Base-by-base conservation (phyloP, 2,888 invertebrate genomes). In the Rhorus exstirpatorius region DNA sequence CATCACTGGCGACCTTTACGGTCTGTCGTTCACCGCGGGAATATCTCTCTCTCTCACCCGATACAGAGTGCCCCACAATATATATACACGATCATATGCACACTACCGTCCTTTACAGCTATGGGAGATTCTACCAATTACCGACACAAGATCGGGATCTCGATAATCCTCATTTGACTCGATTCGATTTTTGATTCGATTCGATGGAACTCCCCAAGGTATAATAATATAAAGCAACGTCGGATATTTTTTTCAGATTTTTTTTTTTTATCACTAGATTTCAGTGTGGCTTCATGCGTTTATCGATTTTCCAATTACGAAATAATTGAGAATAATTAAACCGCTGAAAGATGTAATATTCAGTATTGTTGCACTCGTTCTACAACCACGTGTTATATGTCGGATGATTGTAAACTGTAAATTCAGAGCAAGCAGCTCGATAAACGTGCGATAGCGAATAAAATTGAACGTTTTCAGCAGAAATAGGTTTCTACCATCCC, bases 1-100 rank as follows among this genome's bases (percentile, higher is more conserved):
- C 41, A 60, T 70, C 58, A 61, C 44, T 35, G 71, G 58, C 26
- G 67, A 79, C 61, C 75, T 81, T 83, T 83, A 79, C 38, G 72
- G 38, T 58, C 67, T 60, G 65, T 68, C 67, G 61, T 71, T 79
- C 74, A 74, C 41, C 72, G 17, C 31, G 49, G 65, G 55, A 67
- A 21, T 8, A 21, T 41, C 38, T 1, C 65, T 31, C 60, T n/a
- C n/a, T n/a, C n/a, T n/a, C n/a, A n/a, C n/a, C n/a, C n/a, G n/a
- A n/a, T n/a, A n/a, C n/a, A n/a, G n/a, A n/a, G n/a, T n/a, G 53
- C 38, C 72, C 75, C 67, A 75, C 49, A 75, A 21, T 63, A 75
- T 51, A 19, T 41, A 46, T 55, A 58, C 17, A 46, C 61, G 51
- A 51, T 10, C 26, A 65, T 38, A 65, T 12, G 24, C n/a, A 10